Percentiles rank a stretch among this genome's conserved stretches.
Conservation (phyloP, 2,113 vertebrate species). For the Embiotoca jacksoni region DNA sequence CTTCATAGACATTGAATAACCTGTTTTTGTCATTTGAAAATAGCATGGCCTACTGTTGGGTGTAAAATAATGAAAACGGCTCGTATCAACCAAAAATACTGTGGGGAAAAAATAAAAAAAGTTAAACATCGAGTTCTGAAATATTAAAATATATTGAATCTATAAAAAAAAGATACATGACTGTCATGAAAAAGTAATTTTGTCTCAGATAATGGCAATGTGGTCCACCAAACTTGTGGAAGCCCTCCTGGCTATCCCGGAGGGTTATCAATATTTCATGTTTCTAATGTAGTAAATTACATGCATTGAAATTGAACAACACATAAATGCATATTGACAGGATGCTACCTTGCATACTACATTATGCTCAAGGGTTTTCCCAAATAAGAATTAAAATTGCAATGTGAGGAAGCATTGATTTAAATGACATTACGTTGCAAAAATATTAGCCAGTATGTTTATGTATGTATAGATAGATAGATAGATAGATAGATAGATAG, state of each 20-base stretch:
- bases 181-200: conserved; percentile 60
- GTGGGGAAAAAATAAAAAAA: not conserved
- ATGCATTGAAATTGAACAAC: conserved; percentile 47
- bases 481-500: no score
- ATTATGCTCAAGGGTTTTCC: not conserved
- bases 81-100: not conserved
- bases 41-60: not conserved
- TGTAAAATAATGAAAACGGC: not conserved
- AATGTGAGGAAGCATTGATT: conserved; percentile 20
- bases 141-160: conserved; percentile 40
- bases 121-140: conserved; percentile 10
- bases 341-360: conserved; percentile 30
- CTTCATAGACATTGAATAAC: no score
- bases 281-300: conserved; percentile 64
- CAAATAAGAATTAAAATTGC: conserved; percentile 17
- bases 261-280: conserved; percentile 69
- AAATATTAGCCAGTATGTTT: not conserved
- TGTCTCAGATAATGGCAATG: conserved; percentile 45
- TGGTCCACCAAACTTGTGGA: conserved; percentile 24
- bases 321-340: conserved; percentile 62
- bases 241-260: not conserved
- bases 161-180: conserved; percentile 30
- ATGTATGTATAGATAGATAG: no score
- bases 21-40: not conserved
- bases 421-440: conserved; percentile 4